Conservation (phyloP, 1,140 invertebrate species). For the Bombus superbus region DNA sequence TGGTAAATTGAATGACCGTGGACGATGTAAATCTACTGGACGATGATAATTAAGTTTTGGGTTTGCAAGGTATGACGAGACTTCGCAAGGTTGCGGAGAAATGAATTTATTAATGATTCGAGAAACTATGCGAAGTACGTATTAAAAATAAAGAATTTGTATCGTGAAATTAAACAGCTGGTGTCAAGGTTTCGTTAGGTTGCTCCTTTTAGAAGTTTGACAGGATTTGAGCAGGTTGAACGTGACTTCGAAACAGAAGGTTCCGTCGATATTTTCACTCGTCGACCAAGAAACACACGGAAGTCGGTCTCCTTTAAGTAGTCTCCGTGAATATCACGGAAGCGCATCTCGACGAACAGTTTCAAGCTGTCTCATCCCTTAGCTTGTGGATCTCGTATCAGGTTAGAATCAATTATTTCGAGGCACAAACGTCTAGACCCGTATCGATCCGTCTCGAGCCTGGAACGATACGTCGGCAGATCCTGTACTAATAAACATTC, state of each 20-base stretch:
- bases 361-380: background rate
- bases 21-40: background rate
- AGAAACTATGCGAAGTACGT: background rate
- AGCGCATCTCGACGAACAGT: background rate
- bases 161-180: too few relatives aligned
- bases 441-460: conserved; percentile 64
- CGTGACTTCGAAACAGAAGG: background rate
- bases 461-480: conserved; percentile 61
- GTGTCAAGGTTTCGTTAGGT: too few relatives aligned
- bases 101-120: background rate
- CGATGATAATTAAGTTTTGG: too few relatives aligned
- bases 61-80: background rate
- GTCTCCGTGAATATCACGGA: background rate
- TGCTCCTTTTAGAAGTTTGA: background rate
- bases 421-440: conserved; percentile 63
- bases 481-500: conserved; percentile 68
- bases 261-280: background rate
- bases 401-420: conserved; percentile 63
- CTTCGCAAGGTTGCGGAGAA: background rate
- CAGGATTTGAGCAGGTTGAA: background rate
- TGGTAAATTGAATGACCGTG: background rate
- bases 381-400: conserved; percentile 13
- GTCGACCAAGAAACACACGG: too few relatives aligned
- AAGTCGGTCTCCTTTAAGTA: background rate
- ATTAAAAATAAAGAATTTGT: too few relatives aligned